Base-by-base conservation (phyloP, 64 coral and sea anemone genomes). In the Exaiptasia diaphana region DNA sequence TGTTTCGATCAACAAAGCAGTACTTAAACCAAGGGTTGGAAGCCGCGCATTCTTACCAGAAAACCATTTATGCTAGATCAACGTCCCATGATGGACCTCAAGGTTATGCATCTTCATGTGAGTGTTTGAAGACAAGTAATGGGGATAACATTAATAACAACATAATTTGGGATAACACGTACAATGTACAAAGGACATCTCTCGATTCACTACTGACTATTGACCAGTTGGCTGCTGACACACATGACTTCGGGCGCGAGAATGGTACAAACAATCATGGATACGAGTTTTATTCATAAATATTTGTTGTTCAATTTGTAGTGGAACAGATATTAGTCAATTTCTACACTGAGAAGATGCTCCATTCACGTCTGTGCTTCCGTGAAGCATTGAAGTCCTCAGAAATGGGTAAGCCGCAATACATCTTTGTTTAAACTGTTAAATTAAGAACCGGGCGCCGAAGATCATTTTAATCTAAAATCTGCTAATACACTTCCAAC, bases 271-370 rank as follows among this genome's bases (percentile, higher is more conserved):
- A 61, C 32, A 61, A 61, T 29, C 32, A n/a, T 61, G 32, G 32
- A 29, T 61, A 26, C 32, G 9, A 29, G 56, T 0, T 61, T 23
- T 61, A 26, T 61, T 61, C 8, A 61, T 61, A 61, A 25, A 61
- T 61, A 3, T 29, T 29, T 7, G 15, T 61, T 29, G 26, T 61
- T 29, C 26, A 61, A 61, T 30, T 61, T 28, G 32, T 61, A 80
- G 41, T 80, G 56, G 46, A 69, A 62, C 67, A 70, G 30, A 67
- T 68, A 14, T 71, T 70, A 71, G 58, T 45, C 55, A 42, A 83
- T 50, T 45, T 48, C 37, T 54, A 83, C 23, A 49, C 80, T 40
- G 80, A 83, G 39, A 83, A 71, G 63, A 30, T 83, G 30, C 64
- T 83, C 24, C 56, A 38, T 26, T 69, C 71, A 38, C 25, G 64